Evolutionary conservation across 2,113 vertebrate species (phyloP).

Genomic region (Lipophrys pholis): DNA sequence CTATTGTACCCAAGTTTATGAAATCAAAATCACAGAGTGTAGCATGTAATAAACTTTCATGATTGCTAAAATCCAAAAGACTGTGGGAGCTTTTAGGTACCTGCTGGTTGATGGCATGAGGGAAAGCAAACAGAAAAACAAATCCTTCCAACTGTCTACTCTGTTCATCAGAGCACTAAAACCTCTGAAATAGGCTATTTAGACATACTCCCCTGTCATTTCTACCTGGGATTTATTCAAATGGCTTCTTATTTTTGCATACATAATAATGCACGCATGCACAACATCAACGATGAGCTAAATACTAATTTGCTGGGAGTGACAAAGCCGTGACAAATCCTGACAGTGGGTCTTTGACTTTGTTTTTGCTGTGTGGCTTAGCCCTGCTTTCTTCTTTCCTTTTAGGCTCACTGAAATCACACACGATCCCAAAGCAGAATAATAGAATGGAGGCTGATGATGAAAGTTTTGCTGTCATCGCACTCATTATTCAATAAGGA

Average conservation of each 20-base stretch:
- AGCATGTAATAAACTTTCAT: too few species aligned
- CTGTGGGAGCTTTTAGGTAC: conserved; percentile 12
- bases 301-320: conserved; percentile 43
- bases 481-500: conserved; percentile 67
- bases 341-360: conserved; percentile 44
- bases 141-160: not conserved
- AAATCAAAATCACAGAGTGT: too few species aligned
- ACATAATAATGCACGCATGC: not conserved
- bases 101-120: conserved; percentile 36
- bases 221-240: not conserved
- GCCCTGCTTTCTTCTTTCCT: conserved; percentile 46
- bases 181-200: conserved; percentile 1
- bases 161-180: conserved; percentile 1
- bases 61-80: too few species aligned
- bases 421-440: conserved; percentile 69
- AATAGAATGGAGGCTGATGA: conserved; percentile 70
- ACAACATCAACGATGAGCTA: conserved; percentile 1
- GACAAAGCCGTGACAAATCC: conserved; percentile 43
- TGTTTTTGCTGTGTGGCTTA: conserved; percentile 33
- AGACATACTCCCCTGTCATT: conserved; percentile 16
- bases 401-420: conserved; percentile 69
- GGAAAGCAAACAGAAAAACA: conserved; percentile 20
- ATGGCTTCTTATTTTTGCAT: conserved; percentile 25
- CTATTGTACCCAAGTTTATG: too few species aligned
- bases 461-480: conserved; percentile 76